Evolutionary conservation across 2,797 vertebrate genomes (phyloP), one percentile per base, ranked within the genome.

Genomic region (Podarcis siculus): DNA sequence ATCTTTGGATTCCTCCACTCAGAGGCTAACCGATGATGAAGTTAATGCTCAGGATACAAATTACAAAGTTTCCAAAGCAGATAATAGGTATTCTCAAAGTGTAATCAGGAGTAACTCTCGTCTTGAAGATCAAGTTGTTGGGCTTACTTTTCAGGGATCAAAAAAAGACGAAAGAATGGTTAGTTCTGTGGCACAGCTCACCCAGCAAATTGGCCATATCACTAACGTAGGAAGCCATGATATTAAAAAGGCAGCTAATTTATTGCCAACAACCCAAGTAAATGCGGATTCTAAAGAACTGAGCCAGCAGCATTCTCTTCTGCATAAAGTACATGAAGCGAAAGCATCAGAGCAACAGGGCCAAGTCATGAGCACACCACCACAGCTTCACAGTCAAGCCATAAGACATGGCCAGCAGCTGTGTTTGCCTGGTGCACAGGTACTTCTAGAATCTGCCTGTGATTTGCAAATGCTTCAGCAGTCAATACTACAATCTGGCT

Each of bases 71-170:
- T 98, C 98, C 55, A 99, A 99, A 96, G 97, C 98, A 95, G 98
- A 99, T 67, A 98, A 99, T 93, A 97, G 98, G 85, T 98, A 98
- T 87, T 97, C 98, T 84, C 98, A 99, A 95, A 99, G 98, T 35
- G 98, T 99, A 17, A 99, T 99, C 91, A 98, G 98, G 95, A 99
- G 98, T 95, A 99, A 98, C 95, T 98, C 98, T 27, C 97, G 97
- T 61, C 97, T 98, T 66, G 98, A 98, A 91, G 98, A 99, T 81
- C 98, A 98, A 81, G 96, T 98, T 85, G 96, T 98, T 95, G 98
- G 97, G 69, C 95, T 98, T 89, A 32, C 96, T 89, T 97, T 97
- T 91, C 95, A 97, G 91, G 97, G 96, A 64, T 95, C 97, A 82
- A 96, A 97, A 92, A 98, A 98, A 91, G 97, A 98, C 83, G 98